Conservation (phyloP, 2,888 invertebrate species). For the Meteorus cinctellus region DNA sequence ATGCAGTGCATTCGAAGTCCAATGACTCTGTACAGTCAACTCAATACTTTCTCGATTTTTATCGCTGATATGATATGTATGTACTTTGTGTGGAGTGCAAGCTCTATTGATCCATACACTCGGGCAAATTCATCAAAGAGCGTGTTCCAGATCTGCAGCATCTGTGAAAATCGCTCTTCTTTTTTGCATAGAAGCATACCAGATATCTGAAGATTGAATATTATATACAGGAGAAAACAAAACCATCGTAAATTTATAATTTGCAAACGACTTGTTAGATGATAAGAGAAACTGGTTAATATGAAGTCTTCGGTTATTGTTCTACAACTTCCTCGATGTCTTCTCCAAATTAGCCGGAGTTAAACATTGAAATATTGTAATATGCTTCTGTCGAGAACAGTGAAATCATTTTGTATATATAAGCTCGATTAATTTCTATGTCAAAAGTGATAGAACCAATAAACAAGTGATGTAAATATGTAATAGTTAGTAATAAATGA, state of each 20-base stretch:
- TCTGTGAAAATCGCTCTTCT: conserved; percentile 22
- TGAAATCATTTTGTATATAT: conserved; percentile 56
- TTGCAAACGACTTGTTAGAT: conserved; percentile 13
- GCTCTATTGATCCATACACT: conserved; percentile 37
- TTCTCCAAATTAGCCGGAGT: conserved; percentile 1
- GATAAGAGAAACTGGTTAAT: not conserved
- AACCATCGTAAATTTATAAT: conserved; percentile 10
- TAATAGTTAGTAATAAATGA: conserved; percentile 58
- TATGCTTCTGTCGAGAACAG: conserved; percentile 24
- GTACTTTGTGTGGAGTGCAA: not conserved
- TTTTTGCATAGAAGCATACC: conserved; percentile 2
- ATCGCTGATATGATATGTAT: not conserved
- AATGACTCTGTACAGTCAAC: conserved; percentile 4
- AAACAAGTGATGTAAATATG: conserved; percentile 60
- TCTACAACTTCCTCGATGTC: conserved; percentile 22
- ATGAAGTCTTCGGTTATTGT: conserved; percentile 15
- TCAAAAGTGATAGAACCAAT: conserved; percentile 55
- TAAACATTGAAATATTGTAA: not conserved
- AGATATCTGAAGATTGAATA: not conserved
- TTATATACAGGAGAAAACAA: not conserved
- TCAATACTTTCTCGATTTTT: conserved; percentile 6
- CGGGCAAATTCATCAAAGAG: conserved; percentile 32
- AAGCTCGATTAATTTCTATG: conserved; percentile 55
- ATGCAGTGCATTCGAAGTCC: conserved; percentile 31
- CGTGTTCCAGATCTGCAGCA: conserved; percentile 30